phyloP scores from a whole-genome alignment of 2,797 vertebrate species.

The Ptychobarbus kaznakovi region DNA sequence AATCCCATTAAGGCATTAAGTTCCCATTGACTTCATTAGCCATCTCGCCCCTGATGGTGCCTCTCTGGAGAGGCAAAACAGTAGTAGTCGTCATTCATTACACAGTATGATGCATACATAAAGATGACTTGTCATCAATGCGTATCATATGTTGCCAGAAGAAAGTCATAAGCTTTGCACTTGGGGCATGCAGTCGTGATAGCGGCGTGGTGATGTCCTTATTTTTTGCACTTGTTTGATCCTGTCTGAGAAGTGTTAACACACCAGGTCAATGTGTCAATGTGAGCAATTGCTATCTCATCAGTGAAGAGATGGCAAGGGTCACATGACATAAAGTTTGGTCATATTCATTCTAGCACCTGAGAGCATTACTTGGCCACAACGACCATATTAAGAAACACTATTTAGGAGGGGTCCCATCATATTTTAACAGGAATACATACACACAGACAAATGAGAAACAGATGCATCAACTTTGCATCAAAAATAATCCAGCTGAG shows the following conservation, averaged over 20 bases:
- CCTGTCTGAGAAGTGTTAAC: conserved; percentile 25
- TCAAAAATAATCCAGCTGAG: background rate
- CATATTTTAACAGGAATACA: conserved; percentile 1
- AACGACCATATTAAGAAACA: background rate
- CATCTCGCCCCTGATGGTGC: background rate
- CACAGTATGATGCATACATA: conserved; percentile 1
- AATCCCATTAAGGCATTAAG: conserved; percentile 17
- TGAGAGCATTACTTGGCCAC: background rate
- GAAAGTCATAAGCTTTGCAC: conserved; percentile 17
- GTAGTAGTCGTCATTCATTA: background rate
- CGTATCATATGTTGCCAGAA: conserved; percentile 39
- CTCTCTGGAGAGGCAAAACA: conserved; percentile 10
- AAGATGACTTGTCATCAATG: conserved; percentile 27
- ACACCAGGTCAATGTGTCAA: conserved; percentile 14
- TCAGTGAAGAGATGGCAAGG: background rate
- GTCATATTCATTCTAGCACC: background rate
- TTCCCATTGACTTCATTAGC: conserved; percentile 9
- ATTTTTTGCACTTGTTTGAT: conserved; percentile 23
- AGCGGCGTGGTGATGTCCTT: conserved; percentile 2
- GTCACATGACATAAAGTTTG: background rate
- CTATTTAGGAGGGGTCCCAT: background rate
- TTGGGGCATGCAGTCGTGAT: background rate
- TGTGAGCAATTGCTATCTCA: conserved; percentile 19
- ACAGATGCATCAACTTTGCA: background rate
- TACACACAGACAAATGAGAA: background rate